These are phyloP conservation scores for Metellina segmentata DNA, from an alignment of 2,888 invertebrate species.

Conservation along the genomic window DNA sequence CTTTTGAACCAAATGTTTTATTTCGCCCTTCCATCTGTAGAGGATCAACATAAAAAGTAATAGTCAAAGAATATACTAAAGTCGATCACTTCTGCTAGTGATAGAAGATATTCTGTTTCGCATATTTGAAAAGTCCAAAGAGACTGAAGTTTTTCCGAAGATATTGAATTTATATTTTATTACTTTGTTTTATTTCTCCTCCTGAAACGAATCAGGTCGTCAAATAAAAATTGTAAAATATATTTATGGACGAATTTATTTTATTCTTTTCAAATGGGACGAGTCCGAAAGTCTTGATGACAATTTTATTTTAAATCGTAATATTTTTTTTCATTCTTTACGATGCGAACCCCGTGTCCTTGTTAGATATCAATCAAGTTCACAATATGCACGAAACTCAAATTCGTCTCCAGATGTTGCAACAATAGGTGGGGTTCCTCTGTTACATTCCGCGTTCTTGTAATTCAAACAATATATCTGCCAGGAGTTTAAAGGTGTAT, in stretches of 20 bases:
- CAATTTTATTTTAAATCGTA: not conserved
- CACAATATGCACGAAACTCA: not conserved
- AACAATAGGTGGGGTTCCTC: too few relatives aligned
- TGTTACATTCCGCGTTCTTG: too few relatives aligned
- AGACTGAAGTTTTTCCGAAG: not conserved
- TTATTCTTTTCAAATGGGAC: not conserved
- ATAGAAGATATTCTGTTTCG: not conserved
- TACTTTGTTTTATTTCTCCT: not conserved
- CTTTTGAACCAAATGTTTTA: not conserved
- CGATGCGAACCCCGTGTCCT: not conserved
- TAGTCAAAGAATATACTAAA: not conserved
- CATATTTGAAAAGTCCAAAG: not conserved
- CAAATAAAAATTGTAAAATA: not conserved
- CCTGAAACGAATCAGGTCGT: not conserved
- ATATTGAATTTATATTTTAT: not conserved
- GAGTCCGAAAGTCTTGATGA: not conserved
- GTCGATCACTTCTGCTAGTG: conserved; percentile 14
- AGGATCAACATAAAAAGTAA: not conserved
- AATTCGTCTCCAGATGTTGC: too few relatives aligned
- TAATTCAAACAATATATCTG: too few relatives aligned
- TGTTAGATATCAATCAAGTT: not conserved
- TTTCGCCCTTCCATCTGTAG: not conserved
- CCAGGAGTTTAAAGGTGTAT: too few relatives aligned
- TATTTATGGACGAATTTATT: not conserved
- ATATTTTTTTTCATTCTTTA: not conserved